Evolutionary conservation across 2,888 invertebrate species (phyloP).

Genomic region (Hirtodrosophila alboralis): DNA sequence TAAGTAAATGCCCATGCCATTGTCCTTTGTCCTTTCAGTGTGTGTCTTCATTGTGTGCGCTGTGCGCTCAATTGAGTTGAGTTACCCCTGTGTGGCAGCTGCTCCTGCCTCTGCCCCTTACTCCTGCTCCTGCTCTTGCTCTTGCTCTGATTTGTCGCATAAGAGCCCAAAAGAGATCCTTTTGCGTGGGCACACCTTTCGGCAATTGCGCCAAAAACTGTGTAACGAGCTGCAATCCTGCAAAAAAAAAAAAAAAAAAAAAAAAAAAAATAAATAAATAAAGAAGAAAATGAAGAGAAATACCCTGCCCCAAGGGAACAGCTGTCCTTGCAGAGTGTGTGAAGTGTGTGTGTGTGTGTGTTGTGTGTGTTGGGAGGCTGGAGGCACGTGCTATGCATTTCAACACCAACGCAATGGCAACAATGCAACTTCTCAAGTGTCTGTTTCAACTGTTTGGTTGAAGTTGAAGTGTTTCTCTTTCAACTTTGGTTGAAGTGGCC

Average conservation of each 20-base stretch:
- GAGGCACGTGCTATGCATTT: conserved; percentile 40
- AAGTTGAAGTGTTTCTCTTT: too few relatives aligned
- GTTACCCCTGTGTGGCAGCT: conserved; percentile 33
- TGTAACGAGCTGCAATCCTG: conserved; percentile 30
- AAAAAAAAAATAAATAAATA: conserved; percentile 21
- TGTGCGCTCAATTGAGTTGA: conserved; percentile 63
- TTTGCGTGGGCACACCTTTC: conserved; percentile 46
- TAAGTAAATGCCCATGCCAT: conserved; percentile 34
- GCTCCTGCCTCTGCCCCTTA: conserved; percentile 14
- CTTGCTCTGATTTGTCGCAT: conserved; percentile 68
- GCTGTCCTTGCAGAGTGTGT: conserved; percentile 54
- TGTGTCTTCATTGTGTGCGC: conserved; percentile 50
- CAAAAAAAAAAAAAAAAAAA: conserved; percentile 24
- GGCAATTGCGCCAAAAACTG: conserved; percentile 68
- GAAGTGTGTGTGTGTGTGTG: conserved; percentile 22
- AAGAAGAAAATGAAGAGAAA: too few relatives aligned
- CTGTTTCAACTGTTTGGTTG: conserved; percentile 10
- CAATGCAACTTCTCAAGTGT: conserved; percentile 55
- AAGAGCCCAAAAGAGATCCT: conserved; percentile 35
- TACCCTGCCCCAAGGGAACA: conserved; percentile 50
- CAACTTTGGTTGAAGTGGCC: conserved; percentile 34
- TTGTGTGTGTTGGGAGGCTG: conserved; percentile 18
- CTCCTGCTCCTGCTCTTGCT: conserved; percentile 3
- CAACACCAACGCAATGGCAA: conserved; percentile 38
- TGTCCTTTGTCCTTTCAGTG: conserved; percentile 18